A percentile compares a stretch with the other conserved stretches of the same genome.
Conservation (phyloP, 2,113 vertebrate species). For the Burhinus bistriatus region DNA sequence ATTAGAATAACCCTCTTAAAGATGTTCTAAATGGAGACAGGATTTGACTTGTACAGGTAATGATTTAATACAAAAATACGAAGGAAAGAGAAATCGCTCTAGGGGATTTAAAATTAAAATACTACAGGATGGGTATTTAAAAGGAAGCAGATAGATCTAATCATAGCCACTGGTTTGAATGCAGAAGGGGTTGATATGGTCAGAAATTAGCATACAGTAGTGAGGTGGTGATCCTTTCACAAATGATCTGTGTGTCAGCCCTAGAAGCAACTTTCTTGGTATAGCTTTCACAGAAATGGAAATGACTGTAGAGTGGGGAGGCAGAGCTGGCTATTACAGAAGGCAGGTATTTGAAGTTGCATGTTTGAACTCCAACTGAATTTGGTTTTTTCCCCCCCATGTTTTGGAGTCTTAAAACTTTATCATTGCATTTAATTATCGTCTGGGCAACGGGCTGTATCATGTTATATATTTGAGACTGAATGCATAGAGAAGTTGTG, state of each 20-base stretch:
- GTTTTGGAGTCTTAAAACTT: background rate
- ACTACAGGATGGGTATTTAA: background rate
- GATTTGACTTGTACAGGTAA: constrained; percentile 46
- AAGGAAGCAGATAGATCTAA: background rate
- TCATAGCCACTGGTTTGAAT: background rate
- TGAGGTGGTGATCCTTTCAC: background rate
- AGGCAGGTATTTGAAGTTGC: background rate
- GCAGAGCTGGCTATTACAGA: background rate
- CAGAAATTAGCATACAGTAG: background rate
- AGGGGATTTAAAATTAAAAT: background rate
- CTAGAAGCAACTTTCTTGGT: background rate
- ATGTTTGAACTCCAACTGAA: background rate
- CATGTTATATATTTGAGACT: accelerated
- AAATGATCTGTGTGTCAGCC: background rate
- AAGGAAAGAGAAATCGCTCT: background rate
- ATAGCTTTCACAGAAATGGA: background rate
- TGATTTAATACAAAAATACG: background rate
- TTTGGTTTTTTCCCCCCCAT: accelerated
- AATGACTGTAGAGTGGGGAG: background rate
- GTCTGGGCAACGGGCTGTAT: background rate
- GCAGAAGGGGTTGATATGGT: background rate
- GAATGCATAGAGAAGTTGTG: background rate
- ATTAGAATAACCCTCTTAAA: constrained; percentile 61
- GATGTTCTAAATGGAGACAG: constrained; percentile 34
- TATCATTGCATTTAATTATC: background rate